Percentiles rank a stretch among this genome's conserved stretches.
Evolutionary conservation across 1,140 invertebrate species (phyloP).

Genomic region (Hetaerina americana): DNA sequence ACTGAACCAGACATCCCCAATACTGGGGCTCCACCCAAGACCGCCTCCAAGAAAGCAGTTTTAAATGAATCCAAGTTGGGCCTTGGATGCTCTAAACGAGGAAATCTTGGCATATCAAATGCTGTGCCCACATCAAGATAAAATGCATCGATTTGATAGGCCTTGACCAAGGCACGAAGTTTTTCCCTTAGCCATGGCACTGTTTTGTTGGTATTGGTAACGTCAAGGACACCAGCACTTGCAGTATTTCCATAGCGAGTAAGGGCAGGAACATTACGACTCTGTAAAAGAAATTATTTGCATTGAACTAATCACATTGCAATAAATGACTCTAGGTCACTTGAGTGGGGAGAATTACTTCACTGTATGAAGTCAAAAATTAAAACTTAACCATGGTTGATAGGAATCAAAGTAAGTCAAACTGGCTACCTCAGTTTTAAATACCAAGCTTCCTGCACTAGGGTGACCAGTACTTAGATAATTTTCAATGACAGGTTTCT

Average conservation of each 20-base stretch:
- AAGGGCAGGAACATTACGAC: not conserved
- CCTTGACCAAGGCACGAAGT: conserved; percentile 50
- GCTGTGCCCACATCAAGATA: conserved; percentile 82
- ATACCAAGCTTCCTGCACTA: too few species aligned
- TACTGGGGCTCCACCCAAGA: conserved; percentile 40
- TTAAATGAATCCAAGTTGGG: conserved; percentile 72
- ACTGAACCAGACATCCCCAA: conserved; percentile 75
- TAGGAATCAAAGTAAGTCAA: too few species aligned
- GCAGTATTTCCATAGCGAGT: conserved; percentile 49
- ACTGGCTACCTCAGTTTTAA: too few species aligned
- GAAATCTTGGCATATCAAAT: conserved; percentile 74
- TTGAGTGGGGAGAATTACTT: too few species aligned
- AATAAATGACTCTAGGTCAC: too few species aligned
- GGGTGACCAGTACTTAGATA: too few species aligned
- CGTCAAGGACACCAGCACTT: conserved; percentile 68
- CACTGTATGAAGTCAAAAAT: too few species aligned
- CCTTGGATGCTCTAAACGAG: conserved; percentile 49
- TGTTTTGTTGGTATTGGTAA: conserved; percentile 61
- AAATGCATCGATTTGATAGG: conserved; percentile 75
- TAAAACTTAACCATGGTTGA: too few species aligned
- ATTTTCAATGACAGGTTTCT: too few species aligned
- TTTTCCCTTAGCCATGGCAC: conserved; percentile 66
- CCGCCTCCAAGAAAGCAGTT: conserved; percentile 42
- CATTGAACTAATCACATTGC: too few species aligned
- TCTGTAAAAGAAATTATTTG: not conserved